phyloP scores from a whole-genome alignment of 2,888 invertebrate genomes.

The Shargacucullia verbasci region DNA sequence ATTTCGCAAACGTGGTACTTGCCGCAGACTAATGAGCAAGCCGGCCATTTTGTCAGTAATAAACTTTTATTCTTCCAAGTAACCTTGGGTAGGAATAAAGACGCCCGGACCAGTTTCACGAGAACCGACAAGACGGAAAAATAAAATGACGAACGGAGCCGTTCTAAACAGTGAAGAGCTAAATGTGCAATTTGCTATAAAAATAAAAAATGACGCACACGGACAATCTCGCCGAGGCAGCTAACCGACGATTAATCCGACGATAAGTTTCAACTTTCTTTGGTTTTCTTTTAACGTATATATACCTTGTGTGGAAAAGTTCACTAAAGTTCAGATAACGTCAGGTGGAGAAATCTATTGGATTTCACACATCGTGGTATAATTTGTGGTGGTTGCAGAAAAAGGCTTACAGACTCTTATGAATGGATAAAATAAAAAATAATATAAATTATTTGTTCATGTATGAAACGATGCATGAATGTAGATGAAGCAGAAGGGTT shows the following conservation, averaged over 20 bases:
- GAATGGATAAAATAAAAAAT: too few relatives aligned
- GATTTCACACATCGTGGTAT: too few relatives aligned
- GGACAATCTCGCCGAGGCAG: neutral
- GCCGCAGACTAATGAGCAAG: slow-evolving; percentile 1
- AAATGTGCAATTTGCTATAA: slow-evolving; percentile 29
- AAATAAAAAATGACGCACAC: slow-evolving; percentile 14
- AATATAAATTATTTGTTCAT: too few relatives aligned
- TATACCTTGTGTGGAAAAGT: neutral
- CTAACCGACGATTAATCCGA: neutral
- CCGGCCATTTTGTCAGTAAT: slow-evolving; percentile 24
- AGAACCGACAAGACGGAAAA: slow-evolving; percentile 18
- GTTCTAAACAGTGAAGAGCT: slow-evolving; percentile 21
- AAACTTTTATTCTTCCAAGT: slow-evolving; percentile 40
- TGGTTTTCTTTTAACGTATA: slow-evolving; percentile 3
- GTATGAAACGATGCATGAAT: too few relatives aligned
- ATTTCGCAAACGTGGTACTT: slow-evolving; percentile 1
- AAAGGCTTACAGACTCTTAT: too few relatives aligned
- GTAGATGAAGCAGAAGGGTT: too few relatives aligned
- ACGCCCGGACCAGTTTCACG: slow-evolving; percentile 10
- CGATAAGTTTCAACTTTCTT: slow-evolving; percentile 3
- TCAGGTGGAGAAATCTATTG: neutral
- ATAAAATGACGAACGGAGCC: slow-evolving; percentile 16
- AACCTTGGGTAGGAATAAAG: slow-evolving; percentile 18
- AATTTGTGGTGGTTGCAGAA: too few relatives aligned
- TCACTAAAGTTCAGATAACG: neutral